Conservation (phyloP, 2,113 vertebrate species). For the Istiophorus platypterus region DNA sequence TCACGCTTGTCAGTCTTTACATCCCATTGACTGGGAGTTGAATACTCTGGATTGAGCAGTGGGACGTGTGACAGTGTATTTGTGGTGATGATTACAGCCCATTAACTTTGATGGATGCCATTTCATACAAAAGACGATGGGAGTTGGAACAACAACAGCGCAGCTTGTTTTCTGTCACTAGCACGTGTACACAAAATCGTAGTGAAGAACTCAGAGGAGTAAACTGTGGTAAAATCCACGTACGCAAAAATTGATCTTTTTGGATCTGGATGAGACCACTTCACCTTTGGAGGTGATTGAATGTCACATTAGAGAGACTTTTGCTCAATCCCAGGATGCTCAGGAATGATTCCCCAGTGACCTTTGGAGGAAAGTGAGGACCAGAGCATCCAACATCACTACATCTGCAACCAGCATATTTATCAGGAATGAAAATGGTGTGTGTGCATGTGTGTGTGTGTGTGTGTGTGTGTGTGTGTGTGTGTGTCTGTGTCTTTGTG, state of each 20-base stretch:
- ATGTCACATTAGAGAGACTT: slow-evolving; percentile 55
- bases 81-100: slow-evolving; percentile 79
- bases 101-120: slow-evolving; percentile 83
- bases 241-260: slow-evolving; percentile 66
- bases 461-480: too few relatives aligned
- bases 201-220: neutral
- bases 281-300: slow-evolving; percentile 69
- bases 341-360: slow-evolving; percentile 28
- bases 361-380: slow-evolving; percentile 45
- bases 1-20: slow-evolving; percentile 71
- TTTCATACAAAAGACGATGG: slow-evolving; percentile 66
- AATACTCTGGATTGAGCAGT: slow-evolving; percentile 72
- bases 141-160: slow-evolving; percentile 41
- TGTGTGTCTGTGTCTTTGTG: too few relatives aligned
- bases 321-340: slow-evolving; percentile 26
- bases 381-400: slow-evolving; percentile 21
- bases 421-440: slow-evolving; percentile 36
- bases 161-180: slow-evolving; percentile 63
- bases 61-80: slow-evolving; percentile 74
- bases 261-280: slow-evolving; percentile 37
- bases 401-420: slow-evolving; percentile 8
- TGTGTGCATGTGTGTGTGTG: too few relatives aligned
- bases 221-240: slow-evolving; percentile 28
- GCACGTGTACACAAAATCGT: slow-evolving; percentile 47
- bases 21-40: slow-evolving; percentile 79